Evolutionary conservation across 2,797 vertebrate genomes (phyloP).

Genomic region (Pangasius sanitwongsei): DNA sequence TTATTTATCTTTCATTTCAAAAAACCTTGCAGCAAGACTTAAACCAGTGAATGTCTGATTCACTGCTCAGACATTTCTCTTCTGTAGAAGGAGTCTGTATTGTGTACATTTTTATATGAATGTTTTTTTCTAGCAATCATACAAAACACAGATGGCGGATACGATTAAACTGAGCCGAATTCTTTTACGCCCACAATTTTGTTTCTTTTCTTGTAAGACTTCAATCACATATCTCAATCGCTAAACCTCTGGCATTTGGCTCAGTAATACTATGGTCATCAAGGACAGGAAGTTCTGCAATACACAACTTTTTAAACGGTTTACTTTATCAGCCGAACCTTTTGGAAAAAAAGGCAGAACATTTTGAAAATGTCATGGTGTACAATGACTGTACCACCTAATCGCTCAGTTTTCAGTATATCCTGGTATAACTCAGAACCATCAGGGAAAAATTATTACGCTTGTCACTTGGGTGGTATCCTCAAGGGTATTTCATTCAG

Average conservation of each 20-base stretch:
- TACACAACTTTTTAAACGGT: neutral
- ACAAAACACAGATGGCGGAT: neutral
- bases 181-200: neutral
- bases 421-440: neutral
- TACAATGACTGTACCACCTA: neutral
- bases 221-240: neutral
- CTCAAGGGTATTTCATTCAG: too few species aligned
- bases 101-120: neutral
- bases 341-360: too few species aligned
- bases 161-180: neutral
- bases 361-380: neutral
- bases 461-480: neutral
- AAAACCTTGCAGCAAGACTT: neutral
- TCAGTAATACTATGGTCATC: neutral
- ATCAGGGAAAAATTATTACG: neutral
- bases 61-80: neutral
- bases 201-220: neutral
- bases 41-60: neutral
- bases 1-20: neutral
- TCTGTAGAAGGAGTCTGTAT: neutral
- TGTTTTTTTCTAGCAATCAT: neutral
- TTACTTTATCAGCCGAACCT: neutral
- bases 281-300: neutral
- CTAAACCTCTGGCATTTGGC: neutral
- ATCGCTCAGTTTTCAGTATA: neutral